Evolutionary conservation across 2,797 vertebrate genomes (phyloP).

Genomic region (Siniperca undulata): DNA sequence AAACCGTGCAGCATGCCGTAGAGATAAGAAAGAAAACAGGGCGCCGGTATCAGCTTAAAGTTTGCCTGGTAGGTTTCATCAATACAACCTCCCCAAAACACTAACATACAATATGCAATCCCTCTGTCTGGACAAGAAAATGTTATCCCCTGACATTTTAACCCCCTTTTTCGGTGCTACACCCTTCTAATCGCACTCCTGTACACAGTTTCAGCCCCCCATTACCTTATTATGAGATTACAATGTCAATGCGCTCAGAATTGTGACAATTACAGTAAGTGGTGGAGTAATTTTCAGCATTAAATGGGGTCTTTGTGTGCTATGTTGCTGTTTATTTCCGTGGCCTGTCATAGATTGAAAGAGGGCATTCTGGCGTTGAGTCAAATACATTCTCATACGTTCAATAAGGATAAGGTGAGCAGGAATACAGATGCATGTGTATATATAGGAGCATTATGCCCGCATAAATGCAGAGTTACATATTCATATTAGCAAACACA

Average conservation of each 20-base stretch:
- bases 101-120: constrained; percentile 31
- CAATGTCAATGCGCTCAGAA: constrained; percentile 80
- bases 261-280: constrained; percentile 84
- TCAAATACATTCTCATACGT: constrained; percentile 37
- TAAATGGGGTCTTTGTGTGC: constrained; percentile 79
- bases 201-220: constrained; percentile 77
- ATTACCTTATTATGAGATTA: constrained; percentile 86
- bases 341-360: constrained; percentile 64
- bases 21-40: constrained; percentile 21
- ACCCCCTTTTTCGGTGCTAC: constrained; percentile 63
- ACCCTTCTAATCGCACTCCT: constrained; percentile 76
- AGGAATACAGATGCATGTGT: constrained; percentile 35
- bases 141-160: constrained; percentile 69
- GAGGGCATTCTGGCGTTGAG: constrained; percentile 20
- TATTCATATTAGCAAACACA: constrained; percentile 42
- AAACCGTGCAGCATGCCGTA: neutral
- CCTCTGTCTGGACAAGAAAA: constrained; percentile 42
- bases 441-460: neutral
- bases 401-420: constrained; percentile 23
- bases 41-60: constrained; percentile 9
- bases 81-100: constrained; percentile 18
- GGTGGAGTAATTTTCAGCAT: constrained; percentile 76
- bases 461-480: constrained; percentile 1
- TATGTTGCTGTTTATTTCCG: constrained; percentile 51
- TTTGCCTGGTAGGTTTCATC: constrained; percentile 33